Conservation (phyloP, 2,888 invertebrate genomes). For the Vandiemenella viatica region DNA sequence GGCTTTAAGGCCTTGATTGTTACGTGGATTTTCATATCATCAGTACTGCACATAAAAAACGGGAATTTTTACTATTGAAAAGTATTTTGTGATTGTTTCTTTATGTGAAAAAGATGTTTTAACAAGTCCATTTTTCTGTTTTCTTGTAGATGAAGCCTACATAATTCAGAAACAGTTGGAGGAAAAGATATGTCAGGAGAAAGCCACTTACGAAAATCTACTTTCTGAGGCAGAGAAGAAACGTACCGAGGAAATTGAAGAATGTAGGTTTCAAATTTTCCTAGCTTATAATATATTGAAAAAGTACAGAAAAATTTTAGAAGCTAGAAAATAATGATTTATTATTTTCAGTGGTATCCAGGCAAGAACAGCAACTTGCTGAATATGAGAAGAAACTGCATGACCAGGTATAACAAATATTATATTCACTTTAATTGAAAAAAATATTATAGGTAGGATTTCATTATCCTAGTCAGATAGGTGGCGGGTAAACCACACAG, state of each 20-base stretch:
- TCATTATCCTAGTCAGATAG: too few relatives aligned
- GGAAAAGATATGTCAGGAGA: slow-evolving; percentile 28
- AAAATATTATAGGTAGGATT: background rate
- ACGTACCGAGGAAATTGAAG: slow-evolving; percentile 25
- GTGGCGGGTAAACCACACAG: too few relatives aligned
- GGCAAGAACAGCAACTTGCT: slow-evolving; percentile 21
- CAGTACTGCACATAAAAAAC: too few relatives aligned
- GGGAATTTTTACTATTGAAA: background rate
- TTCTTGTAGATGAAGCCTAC: slow-evolving; percentile 27
- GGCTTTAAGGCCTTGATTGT: background rate
- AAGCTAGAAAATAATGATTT: background rate
- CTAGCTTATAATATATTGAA: background rate
- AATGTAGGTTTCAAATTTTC: slow-evolving; percentile 11
- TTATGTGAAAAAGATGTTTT: background rate
- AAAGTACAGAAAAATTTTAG: background rate
- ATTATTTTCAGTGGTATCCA: slow-evolving; percentile 22
- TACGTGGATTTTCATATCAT: background rate
- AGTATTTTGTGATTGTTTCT: background rate
- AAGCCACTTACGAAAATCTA: slow-evolving; percentile 20
- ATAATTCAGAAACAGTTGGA: slow-evolving; percentile 27
- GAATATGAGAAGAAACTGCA: slow-evolving; percentile 8
- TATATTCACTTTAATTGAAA: background rate
- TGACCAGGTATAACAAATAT: slow-evolving; percentile 5
- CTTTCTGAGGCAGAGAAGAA: slow-evolving; percentile 23
- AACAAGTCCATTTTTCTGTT: too few relatives aligned